Evolutionary conservation across 2,113 vertebrate species (phyloP).

Genomic region (Rhinolophus sinicus): DNA sequence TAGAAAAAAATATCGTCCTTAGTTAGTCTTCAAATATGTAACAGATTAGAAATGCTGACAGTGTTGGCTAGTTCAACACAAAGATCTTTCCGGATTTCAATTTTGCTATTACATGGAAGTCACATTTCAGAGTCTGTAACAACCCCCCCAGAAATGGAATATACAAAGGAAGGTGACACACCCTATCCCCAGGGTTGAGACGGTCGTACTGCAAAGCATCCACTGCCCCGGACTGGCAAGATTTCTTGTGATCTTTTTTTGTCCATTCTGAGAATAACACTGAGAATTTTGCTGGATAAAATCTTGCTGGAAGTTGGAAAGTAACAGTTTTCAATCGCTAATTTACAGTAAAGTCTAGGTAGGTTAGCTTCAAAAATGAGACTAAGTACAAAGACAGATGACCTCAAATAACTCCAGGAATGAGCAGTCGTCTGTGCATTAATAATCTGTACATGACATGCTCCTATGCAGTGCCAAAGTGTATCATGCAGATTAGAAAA

Average conservation of each 20-base stretch:
- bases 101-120: not conserved
- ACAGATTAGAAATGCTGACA: constrained; percentile 16
- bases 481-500: not conserved
- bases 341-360: constrained; percentile 58
- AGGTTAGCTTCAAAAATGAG: constrained; percentile 55
- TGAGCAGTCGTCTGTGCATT: not conserved
- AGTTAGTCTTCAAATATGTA: not conserved
- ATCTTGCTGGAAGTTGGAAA: constrained; percentile 56
- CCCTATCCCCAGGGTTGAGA: not conserved
- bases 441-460: not conserved
- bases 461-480: not conserved
- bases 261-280: constrained; percentile 44
- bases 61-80: not conserved
- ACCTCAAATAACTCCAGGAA: constrained; percentile 57
- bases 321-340: constrained; percentile 57
- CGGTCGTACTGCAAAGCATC: not conserved
- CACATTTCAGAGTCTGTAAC: not conserved
- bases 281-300: constrained; percentile 58
- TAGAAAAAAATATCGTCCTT: constrained; percentile 15
- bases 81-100: not conserved
- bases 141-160: not conserved
- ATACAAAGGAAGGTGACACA: constrained; percentile 35
- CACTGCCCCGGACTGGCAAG: not conserved
- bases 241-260: constrained; percentile 46
- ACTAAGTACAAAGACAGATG: constrained; percentile 16